These are phyloP conservation scores for Pipra filicauda DNA, from an alignment of 2,113 vertebrate species.

Conservation along the genomic window DNA sequence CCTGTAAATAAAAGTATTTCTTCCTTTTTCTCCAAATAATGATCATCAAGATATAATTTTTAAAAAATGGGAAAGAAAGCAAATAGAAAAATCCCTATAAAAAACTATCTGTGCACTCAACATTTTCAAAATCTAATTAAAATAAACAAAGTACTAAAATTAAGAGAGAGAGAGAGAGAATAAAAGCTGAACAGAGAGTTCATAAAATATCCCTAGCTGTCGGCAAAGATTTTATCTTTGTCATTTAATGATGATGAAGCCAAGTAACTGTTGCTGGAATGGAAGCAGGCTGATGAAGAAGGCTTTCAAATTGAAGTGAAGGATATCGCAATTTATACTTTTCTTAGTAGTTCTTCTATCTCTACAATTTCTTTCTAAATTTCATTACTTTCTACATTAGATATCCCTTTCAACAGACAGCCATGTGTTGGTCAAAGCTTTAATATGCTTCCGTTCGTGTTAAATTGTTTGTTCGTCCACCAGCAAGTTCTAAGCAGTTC, in stretches of 20 bases:
- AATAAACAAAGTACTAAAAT: not conserved
- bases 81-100: not conserved
- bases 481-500: not conserved
- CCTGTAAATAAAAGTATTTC: slow-evolving; percentile 5
- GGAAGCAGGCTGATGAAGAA: slow-evolving; percentile 10
- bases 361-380: not conserved
- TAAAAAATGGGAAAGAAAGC: not conserved
- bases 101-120: not conserved
- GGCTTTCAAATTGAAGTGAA: slow-evolving; percentile 7
- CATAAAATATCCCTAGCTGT: not conserved
- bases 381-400: not conserved
- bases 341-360: not conserved
- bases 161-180: not conserved
- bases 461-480: not conserved
- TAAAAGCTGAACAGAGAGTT: not conserved
- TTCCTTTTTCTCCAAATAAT: not conserved
- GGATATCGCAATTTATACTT: not conserved
- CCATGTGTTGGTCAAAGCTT: not conserved
- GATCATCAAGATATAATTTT: not conserved
- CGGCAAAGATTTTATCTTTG: slow-evolving; percentile 14
- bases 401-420: not conserved
- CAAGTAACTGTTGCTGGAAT: slow-evolving; percentile 23
- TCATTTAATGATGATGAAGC: slow-evolving; percentile 15
- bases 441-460: not conserved
- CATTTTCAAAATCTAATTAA: not conserved